These are phyloP conservation scores for Macrochelys suwanniensis DNA, from an alignment of 2,797 vertebrate genomes.

Conservation along the genomic window DNA sequence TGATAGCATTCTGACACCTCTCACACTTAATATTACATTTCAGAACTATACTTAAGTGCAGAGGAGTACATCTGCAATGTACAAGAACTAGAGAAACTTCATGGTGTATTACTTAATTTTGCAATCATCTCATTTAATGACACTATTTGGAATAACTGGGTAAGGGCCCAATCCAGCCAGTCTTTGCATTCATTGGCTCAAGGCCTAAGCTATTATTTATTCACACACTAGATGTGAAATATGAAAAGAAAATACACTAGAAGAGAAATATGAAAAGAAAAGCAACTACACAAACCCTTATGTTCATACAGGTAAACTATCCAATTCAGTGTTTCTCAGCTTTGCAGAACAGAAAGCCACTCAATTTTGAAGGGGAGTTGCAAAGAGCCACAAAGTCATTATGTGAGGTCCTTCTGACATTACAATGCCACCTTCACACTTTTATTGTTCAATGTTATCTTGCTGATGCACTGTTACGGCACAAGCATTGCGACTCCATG, in stretches of 20 bases:
- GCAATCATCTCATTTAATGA: background rate
- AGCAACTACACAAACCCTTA: background rate
- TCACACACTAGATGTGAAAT: background rate
- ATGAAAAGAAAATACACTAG: background rate
- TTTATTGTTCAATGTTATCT: background rate
- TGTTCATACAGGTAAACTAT: background rate
- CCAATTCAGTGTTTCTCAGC: background rate
- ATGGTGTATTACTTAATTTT: background rate
- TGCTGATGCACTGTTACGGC: background rate
- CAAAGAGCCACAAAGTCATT: background rate
- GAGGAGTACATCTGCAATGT: background rate
- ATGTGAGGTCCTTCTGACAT: background rate
- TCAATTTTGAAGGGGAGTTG: fast-evolving
- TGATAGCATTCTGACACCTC: background rate
- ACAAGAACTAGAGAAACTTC: background rate
- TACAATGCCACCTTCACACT: background rate
- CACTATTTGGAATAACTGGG: background rate
- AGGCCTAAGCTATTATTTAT: background rate
- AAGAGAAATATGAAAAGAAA: background rate
- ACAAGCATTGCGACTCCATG: background rate
- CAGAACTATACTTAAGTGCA: constrained; percentile 7
- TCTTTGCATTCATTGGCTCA: background rate
- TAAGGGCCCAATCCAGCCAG: background rate
- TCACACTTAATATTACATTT: constrained; percentile 9
- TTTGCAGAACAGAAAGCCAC: background rate